A percentile compares a stretch with the other conserved stretches of the same genome.
Evolutionary conservation across 1,140 invertebrate species (phyloP).

Genomic region (Berghia stephanieae): DNA sequence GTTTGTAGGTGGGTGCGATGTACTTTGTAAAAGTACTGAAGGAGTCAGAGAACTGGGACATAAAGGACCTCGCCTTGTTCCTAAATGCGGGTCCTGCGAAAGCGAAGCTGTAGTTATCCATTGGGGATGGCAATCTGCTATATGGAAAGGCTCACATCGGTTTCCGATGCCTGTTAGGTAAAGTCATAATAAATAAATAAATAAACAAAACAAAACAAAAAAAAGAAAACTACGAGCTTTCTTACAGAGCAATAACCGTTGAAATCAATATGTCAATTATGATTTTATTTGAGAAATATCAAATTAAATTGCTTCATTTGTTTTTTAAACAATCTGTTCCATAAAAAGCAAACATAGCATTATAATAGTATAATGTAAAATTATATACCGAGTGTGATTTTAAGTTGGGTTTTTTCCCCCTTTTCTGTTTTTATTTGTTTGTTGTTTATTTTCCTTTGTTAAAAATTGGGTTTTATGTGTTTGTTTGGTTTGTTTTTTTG

Average conservation of each 20-base stretch:
- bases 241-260: neutral
- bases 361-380: too few relatives aligned
- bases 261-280: neutral
- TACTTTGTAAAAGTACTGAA: conserved; percentile 97
- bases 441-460: too few relatives aligned
- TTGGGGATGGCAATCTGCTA: conserved; percentile 17
- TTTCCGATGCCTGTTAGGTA: too few relatives aligned
- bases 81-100: conserved; percentile 52
- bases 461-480: too few relatives aligned
- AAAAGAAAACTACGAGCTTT: neutral
- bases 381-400: too few relatives aligned
- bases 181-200: too few relatives aligned
- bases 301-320: neutral
- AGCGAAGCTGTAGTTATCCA: conserved; percentile 55
- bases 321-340: too few relatives aligned
- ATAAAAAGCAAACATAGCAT: too few relatives aligned
- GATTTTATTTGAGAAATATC: neutral
- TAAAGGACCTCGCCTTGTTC: conserved; percentile 51
- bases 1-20: conserved; percentile 93
- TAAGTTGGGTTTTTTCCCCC: too few relatives aligned
- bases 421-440: too few relatives aligned
- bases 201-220: neutral
- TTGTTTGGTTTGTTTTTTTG: too few relatives aligned
- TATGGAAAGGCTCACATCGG: too few relatives aligned
- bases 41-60: conserved; percentile 88